Conservation (phyloP, 2,113 vertebrate genomes). For the Ageneiosus marmoratus region DNA sequence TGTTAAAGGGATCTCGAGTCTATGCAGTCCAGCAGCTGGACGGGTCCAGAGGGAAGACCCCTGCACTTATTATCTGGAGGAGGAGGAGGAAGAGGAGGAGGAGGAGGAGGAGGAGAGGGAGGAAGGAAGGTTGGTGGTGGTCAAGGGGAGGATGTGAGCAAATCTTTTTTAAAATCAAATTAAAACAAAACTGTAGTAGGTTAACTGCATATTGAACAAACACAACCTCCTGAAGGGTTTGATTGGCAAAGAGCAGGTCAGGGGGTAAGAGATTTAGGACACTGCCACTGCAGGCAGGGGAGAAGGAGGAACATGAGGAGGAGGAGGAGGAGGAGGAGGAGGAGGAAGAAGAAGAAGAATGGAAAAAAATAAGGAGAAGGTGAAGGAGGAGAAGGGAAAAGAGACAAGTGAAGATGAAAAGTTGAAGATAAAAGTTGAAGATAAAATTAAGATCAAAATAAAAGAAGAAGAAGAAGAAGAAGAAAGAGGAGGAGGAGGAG, state of each 20-base stretch:
- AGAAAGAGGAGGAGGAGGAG: neutral
- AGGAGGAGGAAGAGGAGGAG: constrained; percentile 50
- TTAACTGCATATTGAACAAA: neutral
- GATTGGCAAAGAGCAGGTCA: neutral
- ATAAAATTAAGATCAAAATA: no score
- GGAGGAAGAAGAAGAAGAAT: neutral
- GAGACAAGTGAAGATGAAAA: no score
- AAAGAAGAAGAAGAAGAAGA: no score
- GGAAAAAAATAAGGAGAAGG: neutral
- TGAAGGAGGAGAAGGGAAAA: no score
- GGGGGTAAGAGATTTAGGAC: neutral
- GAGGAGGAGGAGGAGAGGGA: constrained; percentile 42
- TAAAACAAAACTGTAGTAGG: constrained; percentile 52
- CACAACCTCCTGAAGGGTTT: neutral
- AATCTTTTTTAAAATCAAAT: constrained; percentile 66
- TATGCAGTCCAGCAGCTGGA: constrained; percentile 71
- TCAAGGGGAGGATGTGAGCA: constrained; percentile 38
- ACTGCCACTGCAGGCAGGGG: neutral
- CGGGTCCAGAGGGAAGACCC: constrained; percentile 70
- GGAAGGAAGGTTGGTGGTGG: constrained; percentile 17
- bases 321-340: neutral
- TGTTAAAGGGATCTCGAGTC: constrained; percentile 70
- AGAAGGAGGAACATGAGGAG: neutral
- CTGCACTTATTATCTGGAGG: constrained; percentile 68
- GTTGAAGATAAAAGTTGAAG: no score